These are phyloP conservation scores for Leptarthrus brevirostris DNA, from an alignment of 2,888 invertebrate genomes.

Conservation along the genomic window DNA sequence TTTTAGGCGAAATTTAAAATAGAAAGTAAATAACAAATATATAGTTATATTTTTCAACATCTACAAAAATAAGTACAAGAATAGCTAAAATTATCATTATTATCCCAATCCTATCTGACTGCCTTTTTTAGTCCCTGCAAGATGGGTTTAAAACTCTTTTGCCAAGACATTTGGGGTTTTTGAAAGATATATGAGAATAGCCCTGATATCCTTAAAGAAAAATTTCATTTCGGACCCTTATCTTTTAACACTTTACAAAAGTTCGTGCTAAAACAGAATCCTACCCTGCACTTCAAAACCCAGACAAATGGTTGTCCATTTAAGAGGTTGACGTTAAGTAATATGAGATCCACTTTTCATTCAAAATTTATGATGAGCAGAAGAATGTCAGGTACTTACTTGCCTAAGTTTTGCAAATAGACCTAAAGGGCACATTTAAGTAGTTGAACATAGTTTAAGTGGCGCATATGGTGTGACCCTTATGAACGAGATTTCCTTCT, in stretches of 20 bases:
- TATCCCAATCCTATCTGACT: too few species aligned
- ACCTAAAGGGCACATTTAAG: background rate
- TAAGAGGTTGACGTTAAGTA: constrained; percentile 41
- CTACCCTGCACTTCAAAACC: constrained; percentile 13
- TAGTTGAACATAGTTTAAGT: background rate
- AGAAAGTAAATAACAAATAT: too few species aligned
- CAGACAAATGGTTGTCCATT: constrained; percentile 25
- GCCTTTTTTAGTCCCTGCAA: background rate
- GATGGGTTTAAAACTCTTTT: too few species aligned
- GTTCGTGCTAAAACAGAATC: background rate
- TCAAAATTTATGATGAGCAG: constrained; percentile 10
- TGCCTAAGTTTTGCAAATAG: background rate
- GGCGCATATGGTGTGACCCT: background rate
- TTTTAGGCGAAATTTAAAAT: too few species aligned
- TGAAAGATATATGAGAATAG: background rate
- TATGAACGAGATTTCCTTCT: too few species aligned
- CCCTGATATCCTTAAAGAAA: constrained; percentile 6
- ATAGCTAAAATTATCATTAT: too few species aligned
- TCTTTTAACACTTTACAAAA: constrained; percentile 1
- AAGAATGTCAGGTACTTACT: background rate
- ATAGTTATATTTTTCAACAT: too few species aligned
- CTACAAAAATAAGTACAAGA: too few species aligned
- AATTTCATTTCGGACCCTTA: background rate
- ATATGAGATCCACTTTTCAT: constrained; percentile 34
- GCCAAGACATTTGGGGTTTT: background rate